These are phyloP conservation scores for Dermochelys coriacea DNA, from an alignment of 2,797 vertebrate species.

Conservation along the genomic window DNA sequence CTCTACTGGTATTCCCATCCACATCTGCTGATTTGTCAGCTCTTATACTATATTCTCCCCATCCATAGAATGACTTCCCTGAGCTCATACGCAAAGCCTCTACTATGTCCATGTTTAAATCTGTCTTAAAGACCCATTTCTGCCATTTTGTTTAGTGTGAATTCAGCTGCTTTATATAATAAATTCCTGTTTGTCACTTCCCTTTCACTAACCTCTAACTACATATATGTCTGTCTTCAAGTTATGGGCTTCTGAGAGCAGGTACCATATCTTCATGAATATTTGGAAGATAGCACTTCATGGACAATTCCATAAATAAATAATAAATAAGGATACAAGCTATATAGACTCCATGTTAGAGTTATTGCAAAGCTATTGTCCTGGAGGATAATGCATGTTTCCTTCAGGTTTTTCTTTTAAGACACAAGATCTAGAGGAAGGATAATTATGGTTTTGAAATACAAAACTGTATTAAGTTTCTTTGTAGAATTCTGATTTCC, in stretches of 20 bases:
- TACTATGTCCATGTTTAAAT: neutral
- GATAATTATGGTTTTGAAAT: neutral
- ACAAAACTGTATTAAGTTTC: accelerated
- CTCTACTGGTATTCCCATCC: neutral
- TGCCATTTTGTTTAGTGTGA: neutral
- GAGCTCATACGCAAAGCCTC: neutral
- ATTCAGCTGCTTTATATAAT: neutral
- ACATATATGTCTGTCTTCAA: neutral
- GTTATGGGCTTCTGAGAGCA: neutral
- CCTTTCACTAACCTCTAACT: neutral
- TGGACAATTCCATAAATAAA: neutral
- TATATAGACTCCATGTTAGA: conserved; percentile 45
- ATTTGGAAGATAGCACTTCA: neutral
- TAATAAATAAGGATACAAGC: conserved; percentile 18
- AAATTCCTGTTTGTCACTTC: neutral
- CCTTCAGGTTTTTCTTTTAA: neutral
- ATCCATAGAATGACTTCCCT: neutral
- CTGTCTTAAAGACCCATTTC: neutral
- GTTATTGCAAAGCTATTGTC: conserved; percentile 11
- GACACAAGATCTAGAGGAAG: neutral
- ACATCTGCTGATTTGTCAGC: accelerated
- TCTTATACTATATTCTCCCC: neutral
- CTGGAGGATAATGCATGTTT: neutral
- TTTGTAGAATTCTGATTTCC: neutral
- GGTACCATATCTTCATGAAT: neutral